A percentile compares a stretch with the other conserved stretches of the same genome.
Evolutionary conservation across 2,797 vertebrate genomes (phyloP).

Genomic region (Xenopus petersii): DNA sequence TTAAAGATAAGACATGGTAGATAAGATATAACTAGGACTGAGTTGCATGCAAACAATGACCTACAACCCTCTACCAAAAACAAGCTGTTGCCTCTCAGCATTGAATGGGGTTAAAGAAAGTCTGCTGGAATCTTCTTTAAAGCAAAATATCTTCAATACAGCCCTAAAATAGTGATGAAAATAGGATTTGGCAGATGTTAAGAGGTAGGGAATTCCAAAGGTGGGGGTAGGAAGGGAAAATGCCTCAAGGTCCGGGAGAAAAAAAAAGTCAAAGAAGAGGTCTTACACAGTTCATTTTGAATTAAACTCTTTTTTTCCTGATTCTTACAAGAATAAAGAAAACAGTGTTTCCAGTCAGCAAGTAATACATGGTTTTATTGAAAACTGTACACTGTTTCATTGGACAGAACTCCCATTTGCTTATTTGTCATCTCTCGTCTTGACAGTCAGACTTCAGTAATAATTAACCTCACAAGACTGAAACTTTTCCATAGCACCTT

Average conservation of each 20-base stretch:
- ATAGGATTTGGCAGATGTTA: constrained; percentile 42
- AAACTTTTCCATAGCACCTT: no score
- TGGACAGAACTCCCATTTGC: neutral
- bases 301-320: constrained; percentile 10
- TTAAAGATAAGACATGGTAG: no score
- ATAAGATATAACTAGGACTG: no score
- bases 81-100: neutral
- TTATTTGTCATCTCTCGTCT: neutral
- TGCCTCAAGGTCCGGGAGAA: constrained; percentile 31
- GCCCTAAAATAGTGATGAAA: constrained; percentile 25
- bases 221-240: constrained; percentile 35
- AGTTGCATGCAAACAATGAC: no score
- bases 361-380: neutral
- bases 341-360: neutral
- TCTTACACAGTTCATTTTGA: constrained; percentile 17
- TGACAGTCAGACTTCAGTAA: neutral
- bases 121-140: constrained; percentile 9
- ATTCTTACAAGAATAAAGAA: constrained; percentile 11
- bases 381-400: neutral
- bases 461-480: no score
- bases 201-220: constrained; percentile 40
- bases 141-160: constrained; percentile 28
- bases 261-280: constrained; percentile 15
- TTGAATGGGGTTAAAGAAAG: constrained; percentile 2
- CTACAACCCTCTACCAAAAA: neutral